A percentile compares a stretch with the other conserved stretches of the same genome.
These are phyloP conservation scores for Saccostrea echinata DNA, from an alignment of 1,140 invertebrate genomes.

Conservation along the genomic window DNA sequence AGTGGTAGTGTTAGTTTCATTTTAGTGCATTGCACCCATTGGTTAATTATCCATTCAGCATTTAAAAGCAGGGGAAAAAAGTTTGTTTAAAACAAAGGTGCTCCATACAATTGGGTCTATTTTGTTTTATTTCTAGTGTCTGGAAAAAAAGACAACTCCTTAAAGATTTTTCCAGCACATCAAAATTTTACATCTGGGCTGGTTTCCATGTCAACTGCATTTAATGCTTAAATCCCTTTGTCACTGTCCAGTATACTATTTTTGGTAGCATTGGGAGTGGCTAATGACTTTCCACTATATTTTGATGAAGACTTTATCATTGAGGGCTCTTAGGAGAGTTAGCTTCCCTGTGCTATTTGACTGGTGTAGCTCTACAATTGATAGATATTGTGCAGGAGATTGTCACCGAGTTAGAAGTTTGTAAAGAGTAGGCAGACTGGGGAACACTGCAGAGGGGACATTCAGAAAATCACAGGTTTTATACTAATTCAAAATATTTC, in stretches of 20 bases:
- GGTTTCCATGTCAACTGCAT: conserved; percentile 38
- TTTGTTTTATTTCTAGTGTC: not conserved
- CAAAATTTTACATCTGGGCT: conserved; percentile 34
- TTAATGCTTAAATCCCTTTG: conserved; percentile 17
- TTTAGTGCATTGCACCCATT: not conserved
- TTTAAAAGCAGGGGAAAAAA: not conserved
- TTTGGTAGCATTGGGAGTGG: conserved; percentile 37
- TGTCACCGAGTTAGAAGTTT: not conserved
- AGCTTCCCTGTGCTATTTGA: conserved; percentile 34
- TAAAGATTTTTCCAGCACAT: not conserved
- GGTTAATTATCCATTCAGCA: not conserved
- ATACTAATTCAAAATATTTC: not conserved
- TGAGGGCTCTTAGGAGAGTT: not conserved
- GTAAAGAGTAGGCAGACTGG: conserved; percentile 29
- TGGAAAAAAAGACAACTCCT: not conserved
- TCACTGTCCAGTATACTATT: conserved; percentile 12
- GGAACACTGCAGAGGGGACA: conserved; percentile 43
- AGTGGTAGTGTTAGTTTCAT: too few species aligned
- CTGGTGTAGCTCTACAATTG: conserved; percentile 17
- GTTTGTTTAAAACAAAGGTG: not conserved
- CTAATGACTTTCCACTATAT: conserved; percentile 25
- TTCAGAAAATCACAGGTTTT: conserved; percentile 30
- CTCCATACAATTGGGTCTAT: not conserved
- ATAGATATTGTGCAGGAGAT: not conserved
- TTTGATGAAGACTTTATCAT: not conserved